These are phyloP conservation scores for Lydus trimaculatus DNA, from an alignment of 2,888 invertebrate species.

Conservation along the genomic window DNA sequence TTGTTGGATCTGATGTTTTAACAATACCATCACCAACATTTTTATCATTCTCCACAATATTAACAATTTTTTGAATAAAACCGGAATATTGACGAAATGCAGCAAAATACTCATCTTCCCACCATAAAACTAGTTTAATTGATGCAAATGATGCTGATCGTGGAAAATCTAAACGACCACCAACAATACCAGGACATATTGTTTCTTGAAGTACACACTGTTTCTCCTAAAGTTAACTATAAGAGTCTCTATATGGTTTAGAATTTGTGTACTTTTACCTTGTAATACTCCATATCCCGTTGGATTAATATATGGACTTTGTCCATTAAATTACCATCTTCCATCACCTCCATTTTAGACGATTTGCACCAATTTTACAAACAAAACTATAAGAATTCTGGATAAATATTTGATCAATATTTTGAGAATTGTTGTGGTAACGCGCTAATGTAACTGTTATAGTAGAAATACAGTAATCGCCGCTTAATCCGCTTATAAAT, in stretches of 20 bases:
- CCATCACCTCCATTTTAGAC: conserved; percentile 79
- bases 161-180: conserved; percentile 83
- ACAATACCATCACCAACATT: conserved; percentile 66
- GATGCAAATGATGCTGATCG: conserved; percentile 85
- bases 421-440: not conserved
- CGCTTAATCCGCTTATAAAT: no score
- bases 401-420: not conserved
- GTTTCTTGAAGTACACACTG: conserved; percentile 75
- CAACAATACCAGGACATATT: conserved; percentile 80
- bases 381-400: not conserved
- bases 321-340: conserved; percentile 90
- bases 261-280: conserved; percentile 63
- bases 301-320: conserved; percentile 82
- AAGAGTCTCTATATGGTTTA: not conserved
- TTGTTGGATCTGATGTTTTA: conserved; percentile 78
- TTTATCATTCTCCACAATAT: conserved; percentile 56
- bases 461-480: not conserved
- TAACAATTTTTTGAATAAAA: conserved; percentile 47
- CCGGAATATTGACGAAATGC: conserved; percentile 76
- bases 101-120: conserved; percentile 82
- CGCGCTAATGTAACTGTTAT: no score
- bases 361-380: not conserved
- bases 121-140: conserved; percentile 84
- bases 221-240: conserved; percentile 46
- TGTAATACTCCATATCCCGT: conserved; percentile 84